Evolutionary conservation across 1,140 invertebrate genomes (phyloP).

Genomic region (Heliconius hermathena): DNA sequence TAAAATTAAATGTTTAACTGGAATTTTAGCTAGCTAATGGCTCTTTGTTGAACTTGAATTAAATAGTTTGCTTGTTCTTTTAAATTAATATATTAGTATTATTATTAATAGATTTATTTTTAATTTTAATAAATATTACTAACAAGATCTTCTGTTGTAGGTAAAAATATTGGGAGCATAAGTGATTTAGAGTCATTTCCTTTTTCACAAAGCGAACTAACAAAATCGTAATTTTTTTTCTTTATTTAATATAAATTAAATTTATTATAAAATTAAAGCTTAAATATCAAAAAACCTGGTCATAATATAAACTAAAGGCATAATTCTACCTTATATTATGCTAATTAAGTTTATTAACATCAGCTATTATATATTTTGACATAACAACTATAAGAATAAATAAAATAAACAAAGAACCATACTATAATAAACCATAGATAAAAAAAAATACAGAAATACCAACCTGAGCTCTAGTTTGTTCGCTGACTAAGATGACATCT

Average conservation of each 20-base stretch:
- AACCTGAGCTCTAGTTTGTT: constrained; percentile 96
- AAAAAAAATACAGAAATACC: constrained; percentile 41
- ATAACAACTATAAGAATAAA: background rate
- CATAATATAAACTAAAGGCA: too few species aligned
- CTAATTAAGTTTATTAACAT: too few species aligned
- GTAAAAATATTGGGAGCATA: too few species aligned
- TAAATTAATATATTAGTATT: background rate
- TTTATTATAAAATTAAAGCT: too few species aligned
- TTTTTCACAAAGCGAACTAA: too few species aligned
- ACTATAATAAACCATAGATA: background rate
- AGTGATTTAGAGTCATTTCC: too few species aligned
- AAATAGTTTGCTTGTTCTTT: background rate
- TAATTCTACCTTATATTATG: too few species aligned
- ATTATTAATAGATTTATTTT: background rate
- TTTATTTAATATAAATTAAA: too few species aligned
- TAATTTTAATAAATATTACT: background rate
- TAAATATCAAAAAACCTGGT: too few species aligned
- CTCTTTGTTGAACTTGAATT: background rate
- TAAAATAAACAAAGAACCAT: background rate
- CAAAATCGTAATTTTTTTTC: too few species aligned
- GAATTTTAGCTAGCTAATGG: background rate
- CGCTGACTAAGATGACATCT: constrained; percentile 96
- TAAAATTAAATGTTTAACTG: background rate
- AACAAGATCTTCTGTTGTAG: too few species aligned
- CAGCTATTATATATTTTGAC: background rate